A percentile compares a stretch with the other conserved stretches of the same genome.
Evolutionary conservation across 1,140 invertebrate species (phyloP).

Genomic region (Drosophila tani): DNA sequence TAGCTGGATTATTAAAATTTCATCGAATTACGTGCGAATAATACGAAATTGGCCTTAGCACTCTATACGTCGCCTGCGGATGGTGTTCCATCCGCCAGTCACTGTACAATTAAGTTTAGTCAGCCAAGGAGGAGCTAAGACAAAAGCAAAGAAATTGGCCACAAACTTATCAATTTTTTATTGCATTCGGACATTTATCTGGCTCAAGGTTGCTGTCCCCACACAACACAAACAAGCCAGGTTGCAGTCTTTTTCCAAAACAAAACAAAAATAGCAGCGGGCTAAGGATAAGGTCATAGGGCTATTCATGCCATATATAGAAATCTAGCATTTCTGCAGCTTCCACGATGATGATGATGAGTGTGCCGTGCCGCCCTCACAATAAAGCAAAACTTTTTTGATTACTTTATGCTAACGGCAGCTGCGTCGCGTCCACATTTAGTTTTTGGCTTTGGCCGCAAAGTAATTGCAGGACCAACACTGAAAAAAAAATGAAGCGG

Average conservation of each 20-base stretch:
- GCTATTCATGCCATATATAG: constrained; percentile 1
- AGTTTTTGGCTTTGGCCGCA: constrained; percentile 62
- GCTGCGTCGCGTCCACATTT: constrained; percentile 69
- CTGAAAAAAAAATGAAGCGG: constrained; percentile 11
- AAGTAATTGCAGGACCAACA: constrained; percentile 60
- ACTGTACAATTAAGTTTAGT: constrained; percentile 41
- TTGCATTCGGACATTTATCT: constrained; percentile 31
- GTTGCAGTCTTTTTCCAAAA: not conserved
- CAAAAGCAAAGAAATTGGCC: constrained; percentile 20
- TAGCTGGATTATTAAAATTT: constrained; percentile 77
- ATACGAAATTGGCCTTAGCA: constrained; percentile 53
- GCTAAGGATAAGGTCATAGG: constrained; percentile 4
- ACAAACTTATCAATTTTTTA: constrained; percentile 58
- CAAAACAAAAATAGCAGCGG: constrained; percentile 1
- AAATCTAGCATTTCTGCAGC: constrained; percentile 34
- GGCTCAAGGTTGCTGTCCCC: constrained; percentile 37
- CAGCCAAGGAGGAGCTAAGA: constrained; percentile 8
- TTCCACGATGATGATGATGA: constrained; percentile 52
- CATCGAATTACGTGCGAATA: constrained; percentile 73
- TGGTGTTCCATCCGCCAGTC: constrained; percentile 9
- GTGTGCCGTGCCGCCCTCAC: constrained; percentile 52
- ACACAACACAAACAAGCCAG: too few relatives aligned
- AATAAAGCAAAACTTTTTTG: constrained; percentile 76
- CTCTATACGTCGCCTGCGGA: constrained; percentile 30
- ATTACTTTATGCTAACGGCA: constrained; percentile 75